Evolutionary conservation across 2,888 invertebrate genomes (phyloP).

Genomic region (Caenorhabditis doughertyi): DNA sequence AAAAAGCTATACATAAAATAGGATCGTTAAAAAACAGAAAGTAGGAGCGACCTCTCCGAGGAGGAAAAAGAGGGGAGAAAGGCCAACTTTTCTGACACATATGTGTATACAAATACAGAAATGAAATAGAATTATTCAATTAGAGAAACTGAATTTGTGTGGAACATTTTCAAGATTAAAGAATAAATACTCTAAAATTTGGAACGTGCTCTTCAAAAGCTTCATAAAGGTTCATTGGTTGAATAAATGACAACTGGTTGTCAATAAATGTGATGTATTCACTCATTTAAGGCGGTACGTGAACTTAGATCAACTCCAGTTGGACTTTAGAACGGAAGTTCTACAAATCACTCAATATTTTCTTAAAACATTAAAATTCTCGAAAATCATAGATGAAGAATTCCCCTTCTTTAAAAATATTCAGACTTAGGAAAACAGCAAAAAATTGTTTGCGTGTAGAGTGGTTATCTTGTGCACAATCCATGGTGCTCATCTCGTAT

Average conservation of each 20-base stretch:
- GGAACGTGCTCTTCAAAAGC: too few species aligned
- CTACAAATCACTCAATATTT: too few species aligned
- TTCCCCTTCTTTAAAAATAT: background rate
- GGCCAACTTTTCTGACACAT: constrained; percentile 42
- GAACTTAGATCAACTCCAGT: too few species aligned
- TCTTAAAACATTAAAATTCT: background rate
- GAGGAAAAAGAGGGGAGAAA: background rate
- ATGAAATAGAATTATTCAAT: constrained; percentile 30
- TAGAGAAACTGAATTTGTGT: constrained; percentile 14
- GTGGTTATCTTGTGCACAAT: constrained; percentile 23
- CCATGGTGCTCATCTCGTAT: constrained; percentile 28
- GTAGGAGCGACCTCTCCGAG: constrained; percentile 21
- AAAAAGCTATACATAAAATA: constrained; percentile 41
- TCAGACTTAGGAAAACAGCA: constrained; percentile 9
- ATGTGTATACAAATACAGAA: constrained; percentile 31
- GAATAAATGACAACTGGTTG: background rate
- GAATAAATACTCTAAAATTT: too few species aligned
- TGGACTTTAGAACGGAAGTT: too few species aligned
- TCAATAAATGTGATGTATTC: too few species aligned
- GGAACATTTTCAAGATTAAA: too few species aligned
- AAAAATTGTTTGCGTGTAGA: constrained; percentile 31
- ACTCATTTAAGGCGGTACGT: too few species aligned
- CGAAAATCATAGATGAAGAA: constrained; percentile 6
- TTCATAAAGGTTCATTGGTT: too few species aligned
- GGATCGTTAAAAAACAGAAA: constrained; percentile 52